Percentiles rank a stretch among this genome's conserved stretches.
These are phyloP conservation scores for Ennomos erosarius DNA, from an alignment of 2,888 invertebrate species.

Conservation along the genomic window DNA sequence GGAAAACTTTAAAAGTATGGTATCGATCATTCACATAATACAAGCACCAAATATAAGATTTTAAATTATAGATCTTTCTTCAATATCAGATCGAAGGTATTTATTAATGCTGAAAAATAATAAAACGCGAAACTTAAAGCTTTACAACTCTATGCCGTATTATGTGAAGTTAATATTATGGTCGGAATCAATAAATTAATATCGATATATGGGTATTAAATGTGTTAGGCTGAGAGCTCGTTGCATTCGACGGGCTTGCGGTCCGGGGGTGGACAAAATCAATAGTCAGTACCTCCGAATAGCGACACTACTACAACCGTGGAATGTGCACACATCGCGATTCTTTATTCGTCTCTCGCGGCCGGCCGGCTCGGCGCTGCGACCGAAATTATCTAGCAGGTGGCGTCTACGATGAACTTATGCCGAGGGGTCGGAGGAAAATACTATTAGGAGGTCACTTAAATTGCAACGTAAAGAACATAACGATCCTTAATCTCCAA, in stretches of 20 bases:
- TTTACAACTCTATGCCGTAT: neutral
- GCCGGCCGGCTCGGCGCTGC: constrained; percentile 58
- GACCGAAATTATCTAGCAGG: constrained; percentile 68
- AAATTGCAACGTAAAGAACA: constrained; percentile 36
- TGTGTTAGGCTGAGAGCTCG: constrained; percentile 58
- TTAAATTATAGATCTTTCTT: neutral
- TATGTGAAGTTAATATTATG: constrained; percentile 45
- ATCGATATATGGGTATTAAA: constrained; percentile 70
- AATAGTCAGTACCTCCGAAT: constrained; percentile 79
- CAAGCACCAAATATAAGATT: neutral
- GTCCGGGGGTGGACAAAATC: constrained; percentile 83
- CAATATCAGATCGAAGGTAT: constrained; percentile 1
- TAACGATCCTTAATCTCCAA: constrained; percentile 12
- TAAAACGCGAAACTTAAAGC: constrained; percentile 2
- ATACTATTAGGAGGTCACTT: constrained; percentile 45
- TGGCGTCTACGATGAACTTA: constrained; percentile 59
- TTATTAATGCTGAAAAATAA: neutral
- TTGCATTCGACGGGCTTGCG: constrained; percentile 70
- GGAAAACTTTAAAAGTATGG: constrained; percentile 16
- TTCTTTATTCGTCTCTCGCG: constrained; percentile 74
- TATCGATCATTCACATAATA: neutral
- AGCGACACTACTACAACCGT: constrained; percentile 69
- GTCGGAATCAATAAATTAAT: constrained; percentile 68
- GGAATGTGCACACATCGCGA: constrained; percentile 77
- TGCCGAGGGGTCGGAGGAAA: constrained; percentile 42